Base-by-base conservation (phyloP, 1,140 invertebrate species). In the Riptortus pedestris region DNA sequence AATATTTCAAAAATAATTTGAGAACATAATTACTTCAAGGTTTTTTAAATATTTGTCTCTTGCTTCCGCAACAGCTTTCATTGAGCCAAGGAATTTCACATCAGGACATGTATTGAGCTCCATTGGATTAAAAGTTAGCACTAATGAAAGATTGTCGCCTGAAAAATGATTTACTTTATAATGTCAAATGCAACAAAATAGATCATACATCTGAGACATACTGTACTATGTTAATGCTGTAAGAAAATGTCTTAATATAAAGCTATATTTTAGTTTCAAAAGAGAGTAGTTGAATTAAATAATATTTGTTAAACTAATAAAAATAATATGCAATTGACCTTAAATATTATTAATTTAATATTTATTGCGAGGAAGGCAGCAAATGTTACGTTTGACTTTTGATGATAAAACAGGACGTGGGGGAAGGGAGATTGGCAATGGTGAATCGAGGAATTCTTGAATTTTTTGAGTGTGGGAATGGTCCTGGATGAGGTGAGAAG, bases 41-140 rank as follows among this genome's bases (percentile, higher is more conserved):
- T 55, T 55, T 55, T 14, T 55, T 26, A 55, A 24, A 55, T 55
- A 55, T 24, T 55, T 55, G 22, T 22, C 24, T 14, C n/a, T 55
- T 4, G 18, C 51, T 27, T 22, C 51, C 16, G 51, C 51, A 26
- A 55, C 51, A 3, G 51, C 51, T 24, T 55, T 55, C 24, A 55
- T 26, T 7, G 51, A 55, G 26, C 51, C 51, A 55, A 55, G 51
- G 24, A 55, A 55, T 24, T 55, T 55, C 24, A 55, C 18, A 55
- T 55, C 51, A 55, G 51, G 51, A 14, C 24, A 55, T 0, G 24
- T 24, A 24, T 12, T 4, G 22, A 26, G 14, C 20, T 55, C 24
- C 20, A 55, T 14, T 55, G 51, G 51, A 55, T 55, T 55, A 26
- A 55, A 55, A 24, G 51, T 55, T 26, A 55, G 24, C 20, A 55